Conservation (phyloP, 2,888 invertebrate genomes). For the Ophion ventricosus region DNA sequence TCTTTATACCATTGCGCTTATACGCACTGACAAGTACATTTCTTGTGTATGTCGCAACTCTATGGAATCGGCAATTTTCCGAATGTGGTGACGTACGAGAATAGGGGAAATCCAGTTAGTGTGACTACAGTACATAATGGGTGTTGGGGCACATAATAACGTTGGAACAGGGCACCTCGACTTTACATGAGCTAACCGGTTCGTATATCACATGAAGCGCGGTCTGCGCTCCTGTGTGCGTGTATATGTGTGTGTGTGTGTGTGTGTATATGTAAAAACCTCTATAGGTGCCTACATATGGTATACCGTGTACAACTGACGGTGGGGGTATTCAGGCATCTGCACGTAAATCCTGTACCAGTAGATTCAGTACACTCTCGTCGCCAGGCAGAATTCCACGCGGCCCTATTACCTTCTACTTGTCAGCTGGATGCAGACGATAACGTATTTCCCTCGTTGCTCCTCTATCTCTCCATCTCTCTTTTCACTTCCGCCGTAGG, state of each 20-base stretch:
- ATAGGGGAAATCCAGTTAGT: conserved; percentile 10
- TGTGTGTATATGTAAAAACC: background rate
- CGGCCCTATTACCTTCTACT: conserved; percentile 81
- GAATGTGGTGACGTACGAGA: conserved; percentile 4
- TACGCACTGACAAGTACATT: background rate
- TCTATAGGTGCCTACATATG: conserved; percentile 1
- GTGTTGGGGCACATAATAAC: conserved; percentile 48
- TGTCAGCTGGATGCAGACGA: conserved; percentile 80
- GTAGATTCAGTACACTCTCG: conserved; percentile 71
- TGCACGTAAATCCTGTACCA: conserved; percentile 69
- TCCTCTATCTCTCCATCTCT: conserved; percentile 69
- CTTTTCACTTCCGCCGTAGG: conserved; percentile 54
- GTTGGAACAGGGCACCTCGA: conserved; percentile 8
- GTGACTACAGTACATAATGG: conserved; percentile 40
- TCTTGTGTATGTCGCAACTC: conserved; percentile 21
- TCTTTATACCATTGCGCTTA: background rate
- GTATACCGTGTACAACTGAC: conserved; percentile 15
- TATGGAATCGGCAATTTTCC: conserved; percentile 10
- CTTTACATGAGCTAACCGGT: conserved; percentile 31
- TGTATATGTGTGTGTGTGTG: conserved; percentile 40
- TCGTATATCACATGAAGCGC: conserved; percentile 67
- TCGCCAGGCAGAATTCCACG: conserved; percentile 77
- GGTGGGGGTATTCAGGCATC: conserved; percentile 30
- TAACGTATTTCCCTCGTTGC: conserved; percentile 77
- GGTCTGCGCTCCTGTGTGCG: conserved; percentile 63